Conservation (phyloP, 1,140 invertebrate genomes). For the Archivesica marissinica region DNA sequence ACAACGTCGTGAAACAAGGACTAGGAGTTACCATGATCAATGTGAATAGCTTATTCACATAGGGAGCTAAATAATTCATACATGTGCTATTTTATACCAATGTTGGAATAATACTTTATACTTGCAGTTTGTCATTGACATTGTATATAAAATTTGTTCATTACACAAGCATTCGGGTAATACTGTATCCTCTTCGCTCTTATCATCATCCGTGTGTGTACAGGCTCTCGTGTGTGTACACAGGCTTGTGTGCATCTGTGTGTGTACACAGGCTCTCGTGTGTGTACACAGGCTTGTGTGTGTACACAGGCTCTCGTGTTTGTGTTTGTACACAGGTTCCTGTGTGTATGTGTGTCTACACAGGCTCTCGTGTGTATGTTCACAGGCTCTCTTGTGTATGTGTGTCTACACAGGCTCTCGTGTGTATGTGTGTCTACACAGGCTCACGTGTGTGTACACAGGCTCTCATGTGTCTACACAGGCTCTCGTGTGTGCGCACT, state of each 20-base stretch:
- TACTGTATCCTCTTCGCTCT: conserved; percentile 11
- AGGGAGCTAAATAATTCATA: conserved; percentile 38
- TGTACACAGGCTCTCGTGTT: no score
- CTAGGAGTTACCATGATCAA: conserved; percentile 65
- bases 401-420: no score
- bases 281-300: no score
- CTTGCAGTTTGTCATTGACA: conserved; percentile 53
- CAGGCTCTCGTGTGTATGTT: no score
- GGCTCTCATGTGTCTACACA: no score
- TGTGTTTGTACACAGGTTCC: conserved; percentile 56
- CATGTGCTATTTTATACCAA: conserved; percentile 62
- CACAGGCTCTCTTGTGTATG: no score
- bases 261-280: conserved; percentile 34
- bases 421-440: no score
- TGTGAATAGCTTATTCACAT: conserved; percentile 26
- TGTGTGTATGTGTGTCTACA: no score
- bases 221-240: background rate
- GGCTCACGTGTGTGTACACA: no score
- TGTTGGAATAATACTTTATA: conserved; percentile 47
- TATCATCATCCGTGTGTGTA: conserved; percentile 20
- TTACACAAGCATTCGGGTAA: conserved; percentile 62
- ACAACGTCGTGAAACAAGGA: conserved; percentile 41
- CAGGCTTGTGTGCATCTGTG: conserved; percentile 11
- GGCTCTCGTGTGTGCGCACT: no score
- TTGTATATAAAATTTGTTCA: conserved; percentile 57